Percentiles rank a stretch among this genome's conserved stretches.
Conservation (phyloP, 2,797 vertebrate species). For the Sebastes matsubarae region DNA sequence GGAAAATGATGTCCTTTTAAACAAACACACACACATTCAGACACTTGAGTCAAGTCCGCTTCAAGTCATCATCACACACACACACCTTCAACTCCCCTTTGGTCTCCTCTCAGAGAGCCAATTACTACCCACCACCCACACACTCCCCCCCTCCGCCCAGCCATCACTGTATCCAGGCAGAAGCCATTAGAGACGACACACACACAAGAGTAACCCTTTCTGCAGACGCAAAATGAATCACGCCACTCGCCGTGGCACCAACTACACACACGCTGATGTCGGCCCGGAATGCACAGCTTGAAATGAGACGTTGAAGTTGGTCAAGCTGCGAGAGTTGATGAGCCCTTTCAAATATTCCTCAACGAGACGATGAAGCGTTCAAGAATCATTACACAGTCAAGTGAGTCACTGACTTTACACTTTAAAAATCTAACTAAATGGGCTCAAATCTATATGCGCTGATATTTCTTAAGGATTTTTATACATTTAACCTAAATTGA, state of each 20-base stretch:
- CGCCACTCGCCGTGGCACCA: background rate
- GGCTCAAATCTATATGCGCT: too few species aligned
- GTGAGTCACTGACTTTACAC: background rate
- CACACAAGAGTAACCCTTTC: background rate
- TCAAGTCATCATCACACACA: constrained; percentile 7
- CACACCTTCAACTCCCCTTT: constrained; percentile 4
- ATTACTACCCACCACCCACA: constrained; percentile 8
- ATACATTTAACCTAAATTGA: accelerated
- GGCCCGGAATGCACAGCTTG: background rate
- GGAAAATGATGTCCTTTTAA: background rate
- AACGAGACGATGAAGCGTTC: background rate
- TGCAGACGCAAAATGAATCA: background rate
- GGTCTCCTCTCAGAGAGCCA: constrained; percentile 29
- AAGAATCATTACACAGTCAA: background rate
- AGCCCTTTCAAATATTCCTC: background rate
- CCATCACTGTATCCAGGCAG: constrained; percentile 40
- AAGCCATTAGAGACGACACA: constrained; percentile 5
- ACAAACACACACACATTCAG: background rate
- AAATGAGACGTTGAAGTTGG: background rate
- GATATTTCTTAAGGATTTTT: too few species aligned
- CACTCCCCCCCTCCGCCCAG: background rate
- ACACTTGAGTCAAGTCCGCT: background rate
- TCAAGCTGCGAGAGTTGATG: background rate
- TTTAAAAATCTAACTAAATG: too few species aligned
- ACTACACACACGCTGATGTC: background rate